Evolutionary conservation across 2,113 vertebrate genomes (phyloP).

Genomic region (Stomatorhinus ivindoensis): DNA sequence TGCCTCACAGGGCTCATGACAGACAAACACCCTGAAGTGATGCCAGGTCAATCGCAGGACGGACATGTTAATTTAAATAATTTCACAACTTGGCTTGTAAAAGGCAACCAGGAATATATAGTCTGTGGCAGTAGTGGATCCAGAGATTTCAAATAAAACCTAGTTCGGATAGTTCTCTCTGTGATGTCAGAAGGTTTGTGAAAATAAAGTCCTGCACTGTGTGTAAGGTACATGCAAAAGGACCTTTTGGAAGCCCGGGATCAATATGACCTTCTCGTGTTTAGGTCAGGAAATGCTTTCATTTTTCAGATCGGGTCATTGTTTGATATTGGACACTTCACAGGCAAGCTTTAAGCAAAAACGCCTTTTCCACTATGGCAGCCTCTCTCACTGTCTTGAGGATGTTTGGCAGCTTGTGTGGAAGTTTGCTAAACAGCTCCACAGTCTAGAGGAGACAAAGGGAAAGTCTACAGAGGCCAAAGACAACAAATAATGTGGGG

Average conservation of each 20-base stretch:
- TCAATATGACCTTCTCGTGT: neutral
- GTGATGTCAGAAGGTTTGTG: neutral
- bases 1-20: neutral
- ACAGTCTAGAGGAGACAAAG: constrained; percentile 54
- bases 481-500: constrained; percentile 68
- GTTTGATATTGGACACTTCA: neutral
- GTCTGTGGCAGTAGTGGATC: neutral
- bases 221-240: neutral
- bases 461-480: constrained; percentile 59
- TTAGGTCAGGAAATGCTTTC: neutral
- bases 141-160: neutral
- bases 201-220: neutral
- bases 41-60: neutral
- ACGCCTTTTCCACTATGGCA: neutral
- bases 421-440: constrained; percentile 52
- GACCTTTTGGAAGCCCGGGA: neutral
- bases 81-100: neutral
- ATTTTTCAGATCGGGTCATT: neutral
- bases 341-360: neutral
- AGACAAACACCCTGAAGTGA: neutral
- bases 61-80: neutral
- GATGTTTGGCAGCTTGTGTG: constrained; percentile 12
- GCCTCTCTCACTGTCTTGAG: neutral
- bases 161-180: neutral
- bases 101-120: neutral